Conservation (phyloP, 2,113 vertebrate genomes). For the Gambusia affinis region DNA sequence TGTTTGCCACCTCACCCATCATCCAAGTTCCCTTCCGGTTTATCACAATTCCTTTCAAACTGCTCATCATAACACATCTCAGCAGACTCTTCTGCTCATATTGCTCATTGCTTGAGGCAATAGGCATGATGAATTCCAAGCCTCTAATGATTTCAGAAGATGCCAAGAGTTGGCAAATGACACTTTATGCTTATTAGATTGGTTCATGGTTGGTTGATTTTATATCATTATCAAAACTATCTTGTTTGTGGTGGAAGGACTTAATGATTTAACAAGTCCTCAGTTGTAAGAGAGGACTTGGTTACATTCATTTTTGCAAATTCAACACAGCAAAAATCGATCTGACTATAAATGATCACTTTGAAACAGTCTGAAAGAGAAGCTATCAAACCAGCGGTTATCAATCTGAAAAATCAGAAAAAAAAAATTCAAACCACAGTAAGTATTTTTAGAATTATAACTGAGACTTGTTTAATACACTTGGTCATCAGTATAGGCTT, state of each 20-base stretch:
- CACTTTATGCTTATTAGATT: slow-evolving; percentile 3
- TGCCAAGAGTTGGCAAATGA: slow-evolving; percentile 7
- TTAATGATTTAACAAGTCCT: background rate
- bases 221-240: slow-evolving; percentile 8
- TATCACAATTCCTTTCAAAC: slow-evolving; percentile 9
- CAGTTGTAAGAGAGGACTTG: background rate
- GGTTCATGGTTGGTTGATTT: background rate
- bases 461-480: background rate
- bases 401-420: background rate
- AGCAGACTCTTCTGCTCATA: background rate
- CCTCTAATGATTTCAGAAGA: slow-evolving; percentile 10
- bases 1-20: background rate
- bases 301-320: background rate
- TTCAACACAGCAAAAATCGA: background rate
- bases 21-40: slow-evolving; percentile 18
- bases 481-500: background rate
- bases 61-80: background rate
- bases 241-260: background rate
- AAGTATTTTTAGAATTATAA: background rate
- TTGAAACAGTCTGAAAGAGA: background rate
- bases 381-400: background rate
- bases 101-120: background rate
- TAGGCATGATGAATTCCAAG: background rate
- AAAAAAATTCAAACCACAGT: background rate
- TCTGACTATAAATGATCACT: background rate